phyloP scores from a whole-genome alignment of 1,140 invertebrate genomes.

The Magallana ariakensis region DNA sequence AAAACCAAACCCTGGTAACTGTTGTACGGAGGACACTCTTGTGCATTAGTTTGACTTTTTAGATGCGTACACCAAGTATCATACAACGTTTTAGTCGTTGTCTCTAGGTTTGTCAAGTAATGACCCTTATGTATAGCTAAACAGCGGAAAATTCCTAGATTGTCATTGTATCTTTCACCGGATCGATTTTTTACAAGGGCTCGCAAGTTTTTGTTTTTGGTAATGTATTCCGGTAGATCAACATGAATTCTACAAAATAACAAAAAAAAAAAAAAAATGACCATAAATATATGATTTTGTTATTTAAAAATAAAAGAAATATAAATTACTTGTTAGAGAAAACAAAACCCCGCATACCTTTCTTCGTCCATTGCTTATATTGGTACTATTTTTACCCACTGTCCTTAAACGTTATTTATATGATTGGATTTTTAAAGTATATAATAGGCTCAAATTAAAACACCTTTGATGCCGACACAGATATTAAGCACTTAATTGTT shows the following conservation, averaged over 20 bases:
- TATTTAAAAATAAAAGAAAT: not conserved
- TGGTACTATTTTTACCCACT: too few relatives aligned
- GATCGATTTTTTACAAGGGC: not conserved
- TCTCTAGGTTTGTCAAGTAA: not conserved
- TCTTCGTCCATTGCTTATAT: too few relatives aligned
- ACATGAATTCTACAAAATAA: not conserved
- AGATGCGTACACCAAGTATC: not conserved
- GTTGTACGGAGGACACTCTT: not conserved
- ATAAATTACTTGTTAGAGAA: not conserved
- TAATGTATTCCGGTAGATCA: not conserved
- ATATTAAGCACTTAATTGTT: not conserved
- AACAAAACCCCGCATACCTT: too few relatives aligned
- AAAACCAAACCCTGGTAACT: not conserved
- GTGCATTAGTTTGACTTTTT: not conserved
- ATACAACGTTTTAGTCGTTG: not conserved
- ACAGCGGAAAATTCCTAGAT: conserved; percentile 2
- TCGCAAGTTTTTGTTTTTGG: not conserved
- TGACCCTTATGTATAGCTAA: not conserved
- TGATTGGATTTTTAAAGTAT: too few relatives aligned
- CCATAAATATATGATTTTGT: not conserved
- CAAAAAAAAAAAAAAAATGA: not conserved
- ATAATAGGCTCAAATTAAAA: not conserved
- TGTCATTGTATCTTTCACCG: not conserved
- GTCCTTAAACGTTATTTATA: too few relatives aligned
- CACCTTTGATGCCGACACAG: not conserved